Evolutionary conservation across 2,797 vertebrate genomes (phyloP), one percentile per base, ranked within the genome.

Genomic region (Lepus townsendii): DNA sequence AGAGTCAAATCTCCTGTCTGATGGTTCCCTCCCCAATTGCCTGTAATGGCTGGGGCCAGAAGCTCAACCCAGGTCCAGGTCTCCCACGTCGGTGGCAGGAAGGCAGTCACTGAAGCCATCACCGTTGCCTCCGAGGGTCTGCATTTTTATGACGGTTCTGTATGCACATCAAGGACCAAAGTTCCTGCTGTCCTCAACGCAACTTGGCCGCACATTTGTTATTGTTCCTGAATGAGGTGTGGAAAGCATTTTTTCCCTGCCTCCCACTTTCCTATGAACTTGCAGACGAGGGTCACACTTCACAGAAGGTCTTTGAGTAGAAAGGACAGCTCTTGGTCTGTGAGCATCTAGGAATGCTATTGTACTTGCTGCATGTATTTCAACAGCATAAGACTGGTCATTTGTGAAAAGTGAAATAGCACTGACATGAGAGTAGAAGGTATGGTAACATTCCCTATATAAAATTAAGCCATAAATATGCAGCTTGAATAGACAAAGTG

Each of bases 381-480:
- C 50, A 77, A 63, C 57, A 52, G 66, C 4, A 27, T 65, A 66
- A 69, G 69, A 69, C 14, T 38, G 54, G 32, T 82, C 69, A 47
- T 90, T 72, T 78, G 60, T 71, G 35, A 90, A 90, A 87, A 84
- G 3, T 75, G 17, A 92, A 91, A 54, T 52, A 71, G 88, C 52
- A 73, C 14, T 66, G 72, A 94, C 90, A 88, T 83, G 83, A 89
- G 85, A 78, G 38, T 54, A 72, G 77, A 89, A 90, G 68, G 5
- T 84, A 82, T 7, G 17, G 57, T 66, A 38, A 76, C 30, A 65
- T 80, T 83, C 35, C 26, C 11, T 7, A 26, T 20, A n/a, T 83
- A 90, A 83, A 95, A 92, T 57, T 13, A 50, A 79, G 83, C 54
- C 62, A 52, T 84, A 87, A 91, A 71, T 90, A 72, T 19, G 72